Base-by-base conservation (phyloP, 2,113 vertebrate species). In the Plestiodon gilberti region DNA sequence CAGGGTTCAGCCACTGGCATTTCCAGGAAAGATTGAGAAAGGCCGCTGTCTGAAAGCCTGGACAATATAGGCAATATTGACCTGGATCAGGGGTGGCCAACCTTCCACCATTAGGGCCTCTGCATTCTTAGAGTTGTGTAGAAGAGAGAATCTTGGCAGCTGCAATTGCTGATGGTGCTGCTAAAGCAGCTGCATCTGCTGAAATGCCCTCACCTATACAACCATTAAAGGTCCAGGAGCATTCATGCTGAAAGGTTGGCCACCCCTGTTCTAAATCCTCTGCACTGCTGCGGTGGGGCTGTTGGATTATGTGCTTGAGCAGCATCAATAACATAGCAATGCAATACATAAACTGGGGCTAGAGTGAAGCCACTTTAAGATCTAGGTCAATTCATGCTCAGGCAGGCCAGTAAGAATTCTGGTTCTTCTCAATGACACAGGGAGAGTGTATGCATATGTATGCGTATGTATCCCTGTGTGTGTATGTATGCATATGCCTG, bases 401-500 rank as follows among this genome's bases (percentile, higher is more conserved):
- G 1, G 0, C 0, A 35, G 83, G 22, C 81, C 86, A 55, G 55
- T 30, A 85, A 48, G 79, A 80, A 33, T 13, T 67, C 76, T 25
- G 3, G 20, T 79, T 84, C 82, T 79, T 91, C 61, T 85, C 5
- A 0, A 17, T 22, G 69, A 38, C 71, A 0, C 86, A 6, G 0
- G 0, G 76, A 84, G 82, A 90, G 82, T 83, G n/a, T n/a, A n/a
- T 6, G 82, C 76, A 85, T 64, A 1, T 78, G 79, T 62, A 90
- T 87, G 89, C 83, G 82, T 71, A 87, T 6, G n/a, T n/a, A 33
- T 84, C 75, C 90, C 20, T 83, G n/a, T n/a, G n/a, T 6, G 82
- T 78, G 86, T 64, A 1, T 78, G 79, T 62, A 90, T 87, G 89
- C 83, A 83, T 71, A 87, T 6, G n/a, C 0, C 87, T 81, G 40